Conservation (phyloP, 2,113 vertebrate genomes). For the Pelecanoides urinatrix region DNA sequence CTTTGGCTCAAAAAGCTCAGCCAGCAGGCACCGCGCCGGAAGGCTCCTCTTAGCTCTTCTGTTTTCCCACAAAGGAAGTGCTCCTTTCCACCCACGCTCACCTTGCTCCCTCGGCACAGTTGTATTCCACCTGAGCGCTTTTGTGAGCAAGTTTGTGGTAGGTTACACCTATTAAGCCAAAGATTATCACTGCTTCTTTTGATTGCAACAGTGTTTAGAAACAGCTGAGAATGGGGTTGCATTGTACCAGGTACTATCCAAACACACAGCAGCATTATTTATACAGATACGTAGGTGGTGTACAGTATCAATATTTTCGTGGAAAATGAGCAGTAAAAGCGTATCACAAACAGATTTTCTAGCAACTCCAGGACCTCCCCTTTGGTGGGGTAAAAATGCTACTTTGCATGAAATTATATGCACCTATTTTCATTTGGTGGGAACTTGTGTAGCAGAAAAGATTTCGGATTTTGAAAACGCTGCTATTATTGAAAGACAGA, state of each 20-base stretch:
- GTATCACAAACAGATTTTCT: background rate
- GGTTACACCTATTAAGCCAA: background rate
- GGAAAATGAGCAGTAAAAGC: background rate
- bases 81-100: background rate
- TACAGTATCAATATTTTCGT: background rate
- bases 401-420: background rate
- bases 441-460: background rate
- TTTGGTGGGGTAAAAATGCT: background rate
- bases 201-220: background rate
- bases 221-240: background rate
- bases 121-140: background rate
- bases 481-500: background rate
- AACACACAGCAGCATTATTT: background rate
- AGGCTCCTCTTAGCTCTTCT: background rate
- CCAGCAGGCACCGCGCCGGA: background rate
- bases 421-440: background rate
- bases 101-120: background rate
- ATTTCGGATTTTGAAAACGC: background rate
- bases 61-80: no score
- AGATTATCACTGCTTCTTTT: background rate
- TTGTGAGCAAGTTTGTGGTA: background rate
- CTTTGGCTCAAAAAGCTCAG: background rate
- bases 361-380: background rate
- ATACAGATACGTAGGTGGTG: background rate
- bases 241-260: background rate